Evolutionary conservation across 2,113 vertebrate species (phyloP), one percentile per base, ranked within the genome.

Genomic region (Amphiprion ocellaris): DNA sequence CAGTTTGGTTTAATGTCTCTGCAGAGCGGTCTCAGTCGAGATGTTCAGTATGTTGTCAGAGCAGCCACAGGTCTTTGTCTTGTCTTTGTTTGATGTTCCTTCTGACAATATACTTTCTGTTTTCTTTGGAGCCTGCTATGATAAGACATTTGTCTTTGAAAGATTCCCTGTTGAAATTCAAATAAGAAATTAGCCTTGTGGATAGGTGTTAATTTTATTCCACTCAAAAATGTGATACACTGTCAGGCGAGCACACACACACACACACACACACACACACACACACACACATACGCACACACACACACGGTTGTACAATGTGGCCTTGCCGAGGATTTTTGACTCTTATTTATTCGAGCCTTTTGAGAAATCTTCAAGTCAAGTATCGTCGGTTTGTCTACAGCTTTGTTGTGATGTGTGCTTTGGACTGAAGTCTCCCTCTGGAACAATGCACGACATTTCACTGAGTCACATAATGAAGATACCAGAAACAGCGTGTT

Each of bases 31-130:
- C 15, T 49, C 2, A 2, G 33, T 24, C 39, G 28, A 2, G 37
- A 58, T 54, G 39, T 49, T 65, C 19, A 30, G 23, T 19, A 4
- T 61, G 59, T 70, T 76, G 69, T 53, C 23, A 41, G 33, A 55
- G 56, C 74, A 83, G 71, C 77, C 59, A 72, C 81, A 85, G 71
- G 77, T 88, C 60, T 79, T 62, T 73, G 49, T 73, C 37, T 76
- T 37, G 41, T 70, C 61, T 79, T 74, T 70, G 77, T 77, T 66
- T 59, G 62, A 60, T 33, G 16, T 50, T 76, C 55, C 41, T 33
- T 72, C 56, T 81, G 69, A 79, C 71, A 12, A 55, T 63, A 37
- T 30, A 50, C 73, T 68, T 19, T 24, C 28, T 72, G n/a, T 68
- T 68, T 61, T 54, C 21, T 81, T 68, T 66, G 41, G 33, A 68